Percentiles rank a stretch among this genome's conserved stretches.
Evolutionary conservation across 2,797 vertebrate species (phyloP).

Genomic region (Distichodus sexfasciatus): DNA sequence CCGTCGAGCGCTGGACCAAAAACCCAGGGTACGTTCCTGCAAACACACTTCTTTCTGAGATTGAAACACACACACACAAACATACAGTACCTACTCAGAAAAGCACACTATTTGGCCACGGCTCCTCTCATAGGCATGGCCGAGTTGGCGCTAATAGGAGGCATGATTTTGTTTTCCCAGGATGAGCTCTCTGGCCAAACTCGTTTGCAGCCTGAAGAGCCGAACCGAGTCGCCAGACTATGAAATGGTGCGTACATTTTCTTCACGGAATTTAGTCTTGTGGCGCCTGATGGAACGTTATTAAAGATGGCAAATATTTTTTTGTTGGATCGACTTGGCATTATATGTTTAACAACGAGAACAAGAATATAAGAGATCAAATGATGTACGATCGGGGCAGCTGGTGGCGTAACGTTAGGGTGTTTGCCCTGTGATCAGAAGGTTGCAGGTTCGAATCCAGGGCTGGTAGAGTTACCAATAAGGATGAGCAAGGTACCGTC

Average conservation of each 20-base stretch:
- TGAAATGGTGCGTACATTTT: slow-evolving; percentile 82
- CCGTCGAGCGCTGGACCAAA: slow-evolving; percentile 77
- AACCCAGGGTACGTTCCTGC: slow-evolving; percentile 77
- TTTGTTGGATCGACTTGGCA: no score
- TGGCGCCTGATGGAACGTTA: no score
- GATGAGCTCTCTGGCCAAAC: slow-evolving; percentile 78
- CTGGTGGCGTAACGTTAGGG: no score
- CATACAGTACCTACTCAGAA: not conserved
- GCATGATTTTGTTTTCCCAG: slow-evolving; percentile 64
- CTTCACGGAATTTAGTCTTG: no score
- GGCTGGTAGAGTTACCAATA: no score
- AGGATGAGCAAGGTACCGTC: no score
- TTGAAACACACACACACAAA: not conserved
- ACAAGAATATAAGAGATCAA: no score
- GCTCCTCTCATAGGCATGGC: not conserved
- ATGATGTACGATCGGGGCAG: no score
- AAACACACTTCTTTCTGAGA: not conserved
- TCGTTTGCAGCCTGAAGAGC: slow-evolving; percentile 86
- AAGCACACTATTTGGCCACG: not conserved
- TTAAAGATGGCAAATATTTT: no score
- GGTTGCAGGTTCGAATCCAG: no score
- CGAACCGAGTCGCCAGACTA: slow-evolving; percentile 85
- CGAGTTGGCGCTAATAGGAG: not conserved
- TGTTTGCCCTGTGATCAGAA: no score
- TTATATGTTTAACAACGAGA: no score